Percentiles rank a stretch among this genome's conserved stretches.
Evolutionary conservation across 2,113 vertebrate genomes (phyloP).

Genomic region (Etheostoma spectabile): DNA sequence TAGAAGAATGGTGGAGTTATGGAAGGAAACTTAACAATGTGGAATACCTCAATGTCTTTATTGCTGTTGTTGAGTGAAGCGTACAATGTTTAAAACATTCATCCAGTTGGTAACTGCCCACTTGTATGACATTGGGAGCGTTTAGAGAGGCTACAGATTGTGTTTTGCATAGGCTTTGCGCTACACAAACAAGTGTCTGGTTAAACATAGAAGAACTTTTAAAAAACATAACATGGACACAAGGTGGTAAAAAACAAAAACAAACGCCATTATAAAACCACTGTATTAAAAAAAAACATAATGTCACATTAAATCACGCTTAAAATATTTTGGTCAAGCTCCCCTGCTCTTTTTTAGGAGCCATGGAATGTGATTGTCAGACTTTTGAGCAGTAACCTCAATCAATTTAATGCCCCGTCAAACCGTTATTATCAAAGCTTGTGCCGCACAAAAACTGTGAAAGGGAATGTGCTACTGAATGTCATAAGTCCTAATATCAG

Average conservation of each 20-base stretch:
- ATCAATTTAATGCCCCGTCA: constrained; percentile 76
- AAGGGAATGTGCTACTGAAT: constrained; percentile 47
- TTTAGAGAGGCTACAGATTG: constrained; percentile 85
- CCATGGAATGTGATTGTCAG: constrained; percentile 82
- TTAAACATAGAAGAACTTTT: constrained; percentile 76
- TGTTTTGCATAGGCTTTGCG: constrained; percentile 82
- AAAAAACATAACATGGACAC: constrained; percentile 60
- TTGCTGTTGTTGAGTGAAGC: constrained; percentile 92
- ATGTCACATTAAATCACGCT: constrained; percentile 74
- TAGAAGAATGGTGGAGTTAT: not conserved
- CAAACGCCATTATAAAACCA: constrained; percentile 67
- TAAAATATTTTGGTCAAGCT: constrained; percentile 75
- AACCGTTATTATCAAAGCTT: constrained; percentile 58
- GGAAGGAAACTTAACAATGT: constrained; percentile 36
- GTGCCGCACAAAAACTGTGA: constrained; percentile 14
- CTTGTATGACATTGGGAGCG: constrained; percentile 86
- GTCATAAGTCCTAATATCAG: constrained; percentile 38
- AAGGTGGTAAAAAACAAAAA: constrained; percentile 57
- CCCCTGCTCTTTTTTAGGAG: constrained; percentile 74
- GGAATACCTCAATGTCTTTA: constrained; percentile 89
- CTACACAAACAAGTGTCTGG: constrained; percentile 82
- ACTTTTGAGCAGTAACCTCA: constrained; percentile 66
- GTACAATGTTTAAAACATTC: constrained; percentile 87
- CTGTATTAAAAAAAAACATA: constrained; percentile 61
- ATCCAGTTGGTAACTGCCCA: constrained; percentile 86